Evolutionary conservation across 2,888 invertebrate genomes (phyloP), one percentile per base, ranked within the genome.

Genomic region (Macrosiphum euphorbiae): DNA sequence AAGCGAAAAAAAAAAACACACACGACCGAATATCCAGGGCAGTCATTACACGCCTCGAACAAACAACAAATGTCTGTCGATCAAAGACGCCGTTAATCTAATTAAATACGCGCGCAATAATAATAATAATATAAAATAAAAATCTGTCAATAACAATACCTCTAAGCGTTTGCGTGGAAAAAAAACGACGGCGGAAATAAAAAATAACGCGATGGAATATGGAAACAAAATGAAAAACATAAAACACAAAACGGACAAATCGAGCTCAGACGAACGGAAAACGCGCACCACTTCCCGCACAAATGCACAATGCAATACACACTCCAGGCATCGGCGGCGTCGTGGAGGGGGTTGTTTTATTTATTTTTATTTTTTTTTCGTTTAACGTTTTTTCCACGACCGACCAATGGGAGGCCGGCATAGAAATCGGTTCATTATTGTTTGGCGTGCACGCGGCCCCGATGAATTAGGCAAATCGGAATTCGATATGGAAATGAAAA

Each of bases 351-450:
- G 86, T 61, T 58, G 44, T n/a, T 85, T 44, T 47, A 55, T 61
- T 84, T 52, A 47, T 47, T 35, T 85, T 44, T 47, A 52, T 58
- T 78, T 52, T 24, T 47, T 35, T 55, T 50, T 90, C 35, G 8
- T 50, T 87, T 55, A 24, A 52, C 41, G 78, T 35, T 88, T 88
- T 44, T 41, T 90, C 28, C 8, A 41, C 58, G 11, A 58, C 58
- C n/a, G 85, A 58, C 85, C 91, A 86, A 91, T 58, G 26, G 86
- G 58, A 86, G 58, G n/a, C 41, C 44, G 78, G 78, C 78, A 78
- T 78, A 58, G 86, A 91, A 86, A 58, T n/a, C 91, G 58, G 58
- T 91, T 91, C n/a, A 52, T 90, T 28, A 41, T 67, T 90, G 47
- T 58, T 90, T 24, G 35, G 44, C 35, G 78, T 78, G 78, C 28